Conservation (phyloP, 2,113 vertebrate genomes). For the Hyla sarda region DNA sequence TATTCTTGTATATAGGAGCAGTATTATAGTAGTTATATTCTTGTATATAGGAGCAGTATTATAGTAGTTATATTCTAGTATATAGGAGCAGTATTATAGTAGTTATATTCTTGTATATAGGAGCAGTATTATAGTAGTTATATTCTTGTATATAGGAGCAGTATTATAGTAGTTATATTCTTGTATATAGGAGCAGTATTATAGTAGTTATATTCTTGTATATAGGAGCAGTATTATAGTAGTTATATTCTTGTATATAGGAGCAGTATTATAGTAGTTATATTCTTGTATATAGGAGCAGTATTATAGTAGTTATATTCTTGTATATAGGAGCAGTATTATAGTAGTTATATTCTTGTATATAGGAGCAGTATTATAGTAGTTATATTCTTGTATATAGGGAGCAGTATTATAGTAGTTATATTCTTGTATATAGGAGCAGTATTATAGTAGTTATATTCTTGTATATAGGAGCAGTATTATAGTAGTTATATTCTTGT, state of each 20-base stretch:
- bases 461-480: not conserved
- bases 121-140: not conserved
- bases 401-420: not conserved
- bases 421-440: not conserved
- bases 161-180: constrained; percentile 3
- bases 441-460: not conserved
- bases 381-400: not conserved
- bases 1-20: not conserved
- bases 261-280: not conserved
- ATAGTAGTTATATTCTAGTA: not conserved
- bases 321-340: not conserved
- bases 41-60: not conserved
- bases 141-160: not conserved
- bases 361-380: not conserved
- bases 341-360: not conserved
- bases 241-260: not conserved
- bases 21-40: not conserved
- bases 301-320: not conserved
- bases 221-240: not conserved
- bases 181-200: not conserved
- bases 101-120: not conserved
- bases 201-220: not conserved
- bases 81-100: not conserved
- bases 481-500: not conserved
- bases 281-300: not conserved